phyloP scores from a whole-genome alignment of 2,113 vertebrate species.

The Sylvilagus bachmani region DNA sequence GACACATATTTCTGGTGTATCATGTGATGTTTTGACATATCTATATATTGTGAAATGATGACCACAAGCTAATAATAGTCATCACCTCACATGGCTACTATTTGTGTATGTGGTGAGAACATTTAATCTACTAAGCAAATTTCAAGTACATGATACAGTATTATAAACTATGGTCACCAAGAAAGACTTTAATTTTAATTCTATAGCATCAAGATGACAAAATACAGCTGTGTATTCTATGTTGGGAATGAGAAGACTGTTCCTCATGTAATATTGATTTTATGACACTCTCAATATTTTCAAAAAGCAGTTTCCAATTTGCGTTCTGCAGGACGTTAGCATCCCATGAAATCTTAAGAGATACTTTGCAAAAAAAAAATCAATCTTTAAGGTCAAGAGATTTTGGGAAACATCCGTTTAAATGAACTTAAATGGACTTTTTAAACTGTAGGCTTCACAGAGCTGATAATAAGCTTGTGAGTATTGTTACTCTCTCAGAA shows the following conservation, averaged over 20 bases:
- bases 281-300: not conserved
- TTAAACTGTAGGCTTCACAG: not conserved
- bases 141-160: not conserved
- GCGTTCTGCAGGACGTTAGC: not conserved
- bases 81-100: too few relatives aligned
- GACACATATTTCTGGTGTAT: not conserved
- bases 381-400: not conserved
- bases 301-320: not conserved
- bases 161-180: not conserved
- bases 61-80: not conserved
- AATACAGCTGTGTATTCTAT: not conserved
- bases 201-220: not conserved
- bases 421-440: not conserved
- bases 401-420: not conserved
- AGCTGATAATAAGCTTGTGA: not conserved
- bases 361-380: not conserved
- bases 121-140: not conserved
- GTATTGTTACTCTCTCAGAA: not conserved
- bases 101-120: not conserved
- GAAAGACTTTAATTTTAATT: slow-evolving; percentile 34
- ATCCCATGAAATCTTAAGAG: not conserved
- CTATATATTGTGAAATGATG: not conserved
- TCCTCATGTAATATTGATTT: not conserved
- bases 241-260: not conserved
- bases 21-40: too few relatives aligned